Conservation (phyloP, 2,797 vertebrate species). For the Zenarchopterus dispar region DNA sequence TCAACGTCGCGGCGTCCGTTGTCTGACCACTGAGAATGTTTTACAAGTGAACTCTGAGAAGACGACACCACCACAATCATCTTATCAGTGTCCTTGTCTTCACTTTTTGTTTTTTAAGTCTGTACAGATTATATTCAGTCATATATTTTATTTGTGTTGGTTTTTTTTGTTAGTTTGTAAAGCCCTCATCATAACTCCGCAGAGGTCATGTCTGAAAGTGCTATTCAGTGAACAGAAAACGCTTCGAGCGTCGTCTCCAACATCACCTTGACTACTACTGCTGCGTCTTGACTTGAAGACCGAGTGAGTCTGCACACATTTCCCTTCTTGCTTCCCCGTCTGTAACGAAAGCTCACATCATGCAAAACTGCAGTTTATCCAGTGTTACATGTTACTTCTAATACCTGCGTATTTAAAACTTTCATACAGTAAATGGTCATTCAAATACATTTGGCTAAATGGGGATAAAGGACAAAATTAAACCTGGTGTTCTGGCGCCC, state of each 20-base stretch:
- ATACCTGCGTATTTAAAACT: too few relatives aligned
- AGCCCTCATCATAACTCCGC: conserved; percentile 54
- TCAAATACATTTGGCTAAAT: too few relatives aligned
- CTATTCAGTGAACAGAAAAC: conserved; percentile 39
- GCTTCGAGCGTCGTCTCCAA: conserved; percentile 43
- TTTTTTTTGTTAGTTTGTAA: conserved; percentile 22
- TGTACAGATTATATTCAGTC: conserved; percentile 79
- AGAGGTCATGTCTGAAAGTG: conserved; percentile 39
- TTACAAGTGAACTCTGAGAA: conserved; percentile 69
- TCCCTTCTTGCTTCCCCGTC: neutral
- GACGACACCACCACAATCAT: conserved; percentile 66
- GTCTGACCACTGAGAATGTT: conserved; percentile 93
- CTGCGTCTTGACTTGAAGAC: conserved; percentile 69
- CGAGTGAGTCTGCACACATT: conserved; percentile 28
- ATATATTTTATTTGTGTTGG: conserved; percentile 72
- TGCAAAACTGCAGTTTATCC: neutral
- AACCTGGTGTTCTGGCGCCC: neutral
- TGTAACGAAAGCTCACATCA: too few relatives aligned
- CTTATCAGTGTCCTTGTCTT: conserved; percentile 73
- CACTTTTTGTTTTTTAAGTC: conserved; percentile 21
- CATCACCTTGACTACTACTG: conserved; percentile 74
- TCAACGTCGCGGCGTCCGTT: conserved; percentile 63
- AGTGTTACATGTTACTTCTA: neutral
- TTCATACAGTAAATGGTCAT: too few relatives aligned
- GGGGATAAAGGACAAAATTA: too few relatives aligned